Percentiles rank a stretch among this genome's conserved stretches.
These are phyloP conservation scores for Cephus runcator DNA, from an alignment of 2,888 invertebrate species.

Conservation along the genomic window DNA sequence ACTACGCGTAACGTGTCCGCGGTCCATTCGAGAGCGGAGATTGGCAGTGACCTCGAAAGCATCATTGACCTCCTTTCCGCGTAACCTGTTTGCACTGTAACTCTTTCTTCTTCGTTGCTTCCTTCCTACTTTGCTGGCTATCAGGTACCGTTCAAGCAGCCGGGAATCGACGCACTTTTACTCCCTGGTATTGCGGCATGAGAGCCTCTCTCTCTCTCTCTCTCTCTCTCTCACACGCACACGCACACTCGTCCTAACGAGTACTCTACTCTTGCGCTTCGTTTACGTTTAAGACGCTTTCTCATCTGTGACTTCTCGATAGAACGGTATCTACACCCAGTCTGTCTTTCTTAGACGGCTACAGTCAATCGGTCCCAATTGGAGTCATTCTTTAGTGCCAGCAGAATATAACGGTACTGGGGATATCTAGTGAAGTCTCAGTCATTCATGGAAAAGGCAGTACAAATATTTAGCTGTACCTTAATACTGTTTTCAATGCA, in stretches of 20 bases:
- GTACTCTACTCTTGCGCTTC: neutral
- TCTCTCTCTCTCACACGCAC: neutral
- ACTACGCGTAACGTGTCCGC: conserved; percentile 29
- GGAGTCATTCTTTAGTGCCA: neutral
- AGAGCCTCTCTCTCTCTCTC: neutral
- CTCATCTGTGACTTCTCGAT: neutral
- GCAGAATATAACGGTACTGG: neutral
- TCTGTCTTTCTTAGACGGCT: neutral
- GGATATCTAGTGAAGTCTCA: neutral
- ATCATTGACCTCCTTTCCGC: conserved; percentile 56
- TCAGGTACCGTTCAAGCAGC: conserved; percentile 16
- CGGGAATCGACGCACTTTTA: conserved; percentile 6
- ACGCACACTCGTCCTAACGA: neutral
- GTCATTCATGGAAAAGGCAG: neutral
- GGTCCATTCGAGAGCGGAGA: conserved; percentile 17
- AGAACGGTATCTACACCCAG: neutral
- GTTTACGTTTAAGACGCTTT: neutral
- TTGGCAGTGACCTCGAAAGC: conserved; percentile 58
- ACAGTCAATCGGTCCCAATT: neutral
- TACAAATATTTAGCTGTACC: neutral
- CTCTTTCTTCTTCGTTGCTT: conserved; percentile 26
- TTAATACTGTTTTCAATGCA: neutral
- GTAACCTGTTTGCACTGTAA: conserved; percentile 49
- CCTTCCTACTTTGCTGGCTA: conserved; percentile 14
- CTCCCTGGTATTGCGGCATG: neutral